Conservation (phyloP, 2,888 invertebrate species). For the Beris morrisii region DNA sequence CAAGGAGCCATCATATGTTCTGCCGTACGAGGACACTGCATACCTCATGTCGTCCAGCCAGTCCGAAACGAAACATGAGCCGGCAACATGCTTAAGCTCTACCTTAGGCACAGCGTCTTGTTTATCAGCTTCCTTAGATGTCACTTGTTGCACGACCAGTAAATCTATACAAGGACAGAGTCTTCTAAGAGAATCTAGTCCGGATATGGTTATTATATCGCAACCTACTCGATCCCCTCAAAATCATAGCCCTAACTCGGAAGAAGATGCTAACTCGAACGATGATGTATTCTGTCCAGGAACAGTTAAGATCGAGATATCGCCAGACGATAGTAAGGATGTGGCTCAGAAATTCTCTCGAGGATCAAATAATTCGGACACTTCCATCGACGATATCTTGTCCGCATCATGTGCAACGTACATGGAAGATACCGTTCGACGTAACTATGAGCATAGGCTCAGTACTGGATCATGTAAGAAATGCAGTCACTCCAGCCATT, state of each 20-base stretch:
- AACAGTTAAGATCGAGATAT: slow-evolving; percentile 60
- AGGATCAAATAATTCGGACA: slow-evolving; percentile 67
- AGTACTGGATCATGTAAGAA: slow-evolving; percentile 63
- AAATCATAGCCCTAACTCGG: slow-evolving; percentile 63
- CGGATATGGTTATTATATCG: slow-evolving; percentile 61
- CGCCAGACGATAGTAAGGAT: slow-evolving; percentile 61
- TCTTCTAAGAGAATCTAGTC: slow-evolving; percentile 40
- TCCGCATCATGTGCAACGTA: slow-evolving; percentile 60
- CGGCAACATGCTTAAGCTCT: slow-evolving; percentile 52
- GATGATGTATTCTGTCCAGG: slow-evolving; percentile 67
- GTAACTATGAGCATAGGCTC: slow-evolving; percentile 57
- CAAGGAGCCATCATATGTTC: slow-evolving; percentile 47
- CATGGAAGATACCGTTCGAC: slow-evolving; percentile 62
- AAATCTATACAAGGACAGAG: slow-evolving; percentile 41
- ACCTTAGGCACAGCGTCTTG: slow-evolving; percentile 53
- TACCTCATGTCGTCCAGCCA: slow-evolving; percentile 51
- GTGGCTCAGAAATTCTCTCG: slow-evolving; percentile 51
- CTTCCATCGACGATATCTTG: slow-evolving; percentile 65
- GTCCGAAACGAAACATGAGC: slow-evolving; percentile 47
- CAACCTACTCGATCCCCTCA: slow-evolving; percentile 66
- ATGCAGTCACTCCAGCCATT: slow-evolving; percentile 72
- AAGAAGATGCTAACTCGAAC: slow-evolving; percentile 62
- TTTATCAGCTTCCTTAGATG: slow-evolving; percentile 50
- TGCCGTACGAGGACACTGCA: slow-evolving; percentile 53
- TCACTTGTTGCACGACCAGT: slow-evolving; percentile 51